These are phyloP conservation scores for Rafetus swinhoei DNA, from an alignment of 2,113 vertebrate species.

Conservation along the genomic window DNA sequence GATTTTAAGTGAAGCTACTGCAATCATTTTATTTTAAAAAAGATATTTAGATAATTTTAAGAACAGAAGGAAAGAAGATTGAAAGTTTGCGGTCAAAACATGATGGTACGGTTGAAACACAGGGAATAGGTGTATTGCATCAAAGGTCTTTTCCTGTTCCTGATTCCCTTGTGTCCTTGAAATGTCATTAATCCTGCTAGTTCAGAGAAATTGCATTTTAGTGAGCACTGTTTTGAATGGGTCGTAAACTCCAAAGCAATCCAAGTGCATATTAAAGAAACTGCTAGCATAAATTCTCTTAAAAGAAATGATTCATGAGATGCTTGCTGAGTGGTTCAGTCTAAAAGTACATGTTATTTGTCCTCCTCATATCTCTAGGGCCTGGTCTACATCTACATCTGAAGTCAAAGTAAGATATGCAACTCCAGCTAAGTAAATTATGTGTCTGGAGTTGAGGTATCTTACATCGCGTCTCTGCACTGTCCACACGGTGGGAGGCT, in stretches of 20 bases:
- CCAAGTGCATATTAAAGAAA: background rate
- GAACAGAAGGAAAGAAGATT: background rate
- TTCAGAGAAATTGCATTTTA: background rate
- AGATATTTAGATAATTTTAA: background rate
- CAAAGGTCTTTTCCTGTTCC: constrained; percentile 24
- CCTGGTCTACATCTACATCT: too few relatives aligned
- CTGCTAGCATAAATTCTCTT: constrained; percentile 6
- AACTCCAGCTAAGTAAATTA: too few relatives aligned
- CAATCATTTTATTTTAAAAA: background rate
- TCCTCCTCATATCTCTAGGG: background rate
- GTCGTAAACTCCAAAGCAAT: background rate
- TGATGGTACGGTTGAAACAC: background rate
- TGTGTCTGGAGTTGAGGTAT: too few relatives aligned
- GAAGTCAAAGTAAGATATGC: too few relatives aligned
- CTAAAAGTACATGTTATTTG: constrained; percentile 2
- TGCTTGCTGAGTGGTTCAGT: constrained; percentile 16
- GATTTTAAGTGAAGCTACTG: background rate
- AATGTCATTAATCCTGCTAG: background rate
- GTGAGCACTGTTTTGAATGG: background rate
- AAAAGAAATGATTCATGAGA: background rate
- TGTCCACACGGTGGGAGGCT: too few relatives aligned
- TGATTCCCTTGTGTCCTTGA: background rate
- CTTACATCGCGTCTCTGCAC: too few relatives aligned
- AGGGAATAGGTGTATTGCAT: background rate
- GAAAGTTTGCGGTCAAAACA: background rate